These are phyloP conservation scores for Malurus elegans DNA, from an alignment of 2,113 vertebrate species.

Conservation along the genomic window DNA sequence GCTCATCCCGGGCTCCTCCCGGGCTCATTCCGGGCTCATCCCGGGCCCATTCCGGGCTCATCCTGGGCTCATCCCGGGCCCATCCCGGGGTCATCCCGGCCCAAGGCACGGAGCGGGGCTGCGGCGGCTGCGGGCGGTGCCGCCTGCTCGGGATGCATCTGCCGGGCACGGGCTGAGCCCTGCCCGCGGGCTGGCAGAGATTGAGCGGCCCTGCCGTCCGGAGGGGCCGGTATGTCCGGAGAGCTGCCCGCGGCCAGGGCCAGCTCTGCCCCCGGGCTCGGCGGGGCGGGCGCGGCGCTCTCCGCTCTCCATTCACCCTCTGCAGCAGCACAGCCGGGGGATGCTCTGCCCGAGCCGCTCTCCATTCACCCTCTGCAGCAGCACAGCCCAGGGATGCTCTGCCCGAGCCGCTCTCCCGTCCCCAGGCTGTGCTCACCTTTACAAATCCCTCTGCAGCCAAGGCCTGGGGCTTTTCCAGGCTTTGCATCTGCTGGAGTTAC, in stretches of 20 bases:
- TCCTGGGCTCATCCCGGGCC: too few species aligned
- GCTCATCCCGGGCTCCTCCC: too few species aligned
- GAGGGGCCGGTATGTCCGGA: background rate
- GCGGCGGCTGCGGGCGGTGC: fast-evolving
- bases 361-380: too few species aligned
- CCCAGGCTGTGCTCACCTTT: background rate
- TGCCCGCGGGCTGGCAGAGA: background rate
- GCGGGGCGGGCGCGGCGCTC: too few species aligned
- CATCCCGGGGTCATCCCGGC: background rate
- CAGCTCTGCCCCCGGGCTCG: background rate
- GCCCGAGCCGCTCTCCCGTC: background rate
- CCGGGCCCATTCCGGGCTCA: too few species aligned
- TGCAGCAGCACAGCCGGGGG: too few species aligned
- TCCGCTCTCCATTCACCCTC: too few species aligned
- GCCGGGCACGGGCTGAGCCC: background rate
- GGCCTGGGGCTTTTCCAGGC: background rate
- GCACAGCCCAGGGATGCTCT: background rate
- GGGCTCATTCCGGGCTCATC: too few species aligned
- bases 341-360: too few species aligned
- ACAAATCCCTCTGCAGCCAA: fast-evolving
- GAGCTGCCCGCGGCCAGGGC: background rate
- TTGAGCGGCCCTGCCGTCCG: background rate
- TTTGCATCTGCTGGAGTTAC: background rate
- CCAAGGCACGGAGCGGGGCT: background rate
- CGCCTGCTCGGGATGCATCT: background rate